These are phyloP conservation scores for Oscheius sp. DNA, from an alignment of 2,888 invertebrate species.

Conservation along the genomic window DNA sequence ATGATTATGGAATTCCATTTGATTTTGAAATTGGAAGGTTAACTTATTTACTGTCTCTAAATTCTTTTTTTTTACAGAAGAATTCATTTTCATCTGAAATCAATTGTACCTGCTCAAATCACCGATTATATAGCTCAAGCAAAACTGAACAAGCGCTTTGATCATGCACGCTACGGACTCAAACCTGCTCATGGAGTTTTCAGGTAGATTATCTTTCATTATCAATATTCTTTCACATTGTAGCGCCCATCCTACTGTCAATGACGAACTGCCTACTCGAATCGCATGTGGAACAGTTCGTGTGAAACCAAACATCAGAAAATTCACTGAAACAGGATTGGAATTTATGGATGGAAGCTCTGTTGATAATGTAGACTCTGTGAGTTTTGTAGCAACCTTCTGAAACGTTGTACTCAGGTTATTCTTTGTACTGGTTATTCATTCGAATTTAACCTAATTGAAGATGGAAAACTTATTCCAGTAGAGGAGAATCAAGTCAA, in stretches of 20 bases:
- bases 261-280: conserved; percentile 73
- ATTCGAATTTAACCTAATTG: conserved; percentile 71
- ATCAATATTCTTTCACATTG: too few species aligned
- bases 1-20: conserved; percentile 65
- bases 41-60: background rate
- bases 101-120: conserved; percentile 40
- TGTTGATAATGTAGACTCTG: conserved; percentile 58
- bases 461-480: conserved; percentile 60
- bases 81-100: background rate
- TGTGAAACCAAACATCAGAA: conserved; percentile 57
- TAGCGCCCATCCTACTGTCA: conserved; percentile 67
- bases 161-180: conserved; percentile 71
- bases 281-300: conserved; percentile 69
- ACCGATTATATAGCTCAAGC: conserved; percentile 48
- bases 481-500: conserved; percentile 49
- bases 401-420: conserved; percentile 58
- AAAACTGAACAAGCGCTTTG: conserved; percentile 51
- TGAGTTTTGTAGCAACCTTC: conserved; percentile 13
- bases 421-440: conserved; percentile 73
- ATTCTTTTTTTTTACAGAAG: conserved; percentile 3
- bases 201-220: too few species aligned
- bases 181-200: conserved; percentile 70
- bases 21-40: conserved; percentile 52
- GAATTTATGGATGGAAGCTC: conserved; percentile 60
- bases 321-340: conserved; percentile 57